Percentiles rank a stretch among this genome's conserved stretches.
Evolutionary conservation across 2,888 invertebrate species (phyloP).

Genomic region (Cantharis rustica): DNA sequence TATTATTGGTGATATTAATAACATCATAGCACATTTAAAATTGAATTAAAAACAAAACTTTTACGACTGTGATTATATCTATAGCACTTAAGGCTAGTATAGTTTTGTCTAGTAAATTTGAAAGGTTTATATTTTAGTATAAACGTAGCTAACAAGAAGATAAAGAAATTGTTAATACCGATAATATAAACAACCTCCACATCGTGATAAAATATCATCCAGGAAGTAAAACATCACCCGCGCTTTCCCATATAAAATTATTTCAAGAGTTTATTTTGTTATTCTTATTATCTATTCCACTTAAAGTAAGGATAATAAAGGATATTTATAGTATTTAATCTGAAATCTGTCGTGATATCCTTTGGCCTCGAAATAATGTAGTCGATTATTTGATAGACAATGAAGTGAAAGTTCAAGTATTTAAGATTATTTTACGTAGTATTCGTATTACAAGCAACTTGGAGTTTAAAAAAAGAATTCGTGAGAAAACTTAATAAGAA

Average conservation of each 20-base stretch:
- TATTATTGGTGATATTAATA: not conserved
- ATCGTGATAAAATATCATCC: constrained; percentile 30
- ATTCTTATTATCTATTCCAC: constrained; percentile 12
- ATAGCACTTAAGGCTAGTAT: not conserved
- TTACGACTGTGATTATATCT: not conserved
- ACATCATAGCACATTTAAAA: not conserved
- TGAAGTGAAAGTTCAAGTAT: constrained; percentile 37
- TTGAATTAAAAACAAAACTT: not conserved
- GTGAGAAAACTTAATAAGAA: not conserved
- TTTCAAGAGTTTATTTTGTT: constrained; percentile 18
- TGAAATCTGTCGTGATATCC: constrained; percentile 37
- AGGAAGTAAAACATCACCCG: constrained; percentile 32
- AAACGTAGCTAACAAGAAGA: not conserved
- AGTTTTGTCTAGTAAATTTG: not conserved
- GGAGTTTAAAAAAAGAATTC: not conserved
- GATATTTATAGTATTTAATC: constrained; percentile 35
- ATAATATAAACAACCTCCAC: constrained; percentile 7
- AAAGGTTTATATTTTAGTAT: not conserved
- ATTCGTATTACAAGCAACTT: constrained; percentile 8
- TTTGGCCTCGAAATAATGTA: constrained; percentile 38
- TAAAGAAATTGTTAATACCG: not conserved
- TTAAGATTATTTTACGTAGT: constrained; percentile 18
- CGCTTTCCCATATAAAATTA: constrained; percentile 21
- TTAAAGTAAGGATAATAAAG: constrained; percentile 23
- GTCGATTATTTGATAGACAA: constrained; percentile 35